Percentiles rank a stretch among this genome's conserved stretches.
Evolutionary conservation across 2,113 vertebrate genomes (phyloP).

Genomic region (Sylvia atricapilla): DNA sequence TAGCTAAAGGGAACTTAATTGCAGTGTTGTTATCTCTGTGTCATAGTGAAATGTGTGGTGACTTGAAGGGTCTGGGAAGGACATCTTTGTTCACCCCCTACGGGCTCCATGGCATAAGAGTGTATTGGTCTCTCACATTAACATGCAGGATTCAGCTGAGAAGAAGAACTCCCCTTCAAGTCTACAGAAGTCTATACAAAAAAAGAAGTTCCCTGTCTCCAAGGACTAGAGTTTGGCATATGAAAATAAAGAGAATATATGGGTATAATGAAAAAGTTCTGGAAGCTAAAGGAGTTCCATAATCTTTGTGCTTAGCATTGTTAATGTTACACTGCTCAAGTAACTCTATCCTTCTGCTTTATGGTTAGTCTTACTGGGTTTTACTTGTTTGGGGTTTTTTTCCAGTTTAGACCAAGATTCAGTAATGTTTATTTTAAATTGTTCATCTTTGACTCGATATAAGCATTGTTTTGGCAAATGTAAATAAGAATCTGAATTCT

Average conservation of each 20-base stretch:
- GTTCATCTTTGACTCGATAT: background rate
- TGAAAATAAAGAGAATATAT: background rate
- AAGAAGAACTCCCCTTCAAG: background rate
- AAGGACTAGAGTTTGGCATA: background rate
- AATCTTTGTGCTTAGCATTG: background rate
- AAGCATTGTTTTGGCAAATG: background rate
- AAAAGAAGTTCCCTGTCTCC: background rate
- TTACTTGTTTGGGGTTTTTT: background rate
- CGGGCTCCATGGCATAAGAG: accelerated
- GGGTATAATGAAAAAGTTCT: background rate
- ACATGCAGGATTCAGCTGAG: background rate
- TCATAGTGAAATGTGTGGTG: background rate
- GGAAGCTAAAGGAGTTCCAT: background rate
- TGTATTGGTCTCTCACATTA: background rate
- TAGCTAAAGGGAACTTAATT: background rate
- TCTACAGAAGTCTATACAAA: background rate
- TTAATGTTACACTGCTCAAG: background rate
- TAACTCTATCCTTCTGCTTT: background rate
- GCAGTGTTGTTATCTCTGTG: background rate
- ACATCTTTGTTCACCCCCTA: background rate
- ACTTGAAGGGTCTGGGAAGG: background rate
- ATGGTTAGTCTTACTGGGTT: background rate
- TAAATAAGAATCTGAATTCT: background rate
- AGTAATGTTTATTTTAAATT: background rate
- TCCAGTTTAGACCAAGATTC: background rate